Conservation (phyloP, 2,797 vertebrate species). For the Hydrophis major region DNA sequence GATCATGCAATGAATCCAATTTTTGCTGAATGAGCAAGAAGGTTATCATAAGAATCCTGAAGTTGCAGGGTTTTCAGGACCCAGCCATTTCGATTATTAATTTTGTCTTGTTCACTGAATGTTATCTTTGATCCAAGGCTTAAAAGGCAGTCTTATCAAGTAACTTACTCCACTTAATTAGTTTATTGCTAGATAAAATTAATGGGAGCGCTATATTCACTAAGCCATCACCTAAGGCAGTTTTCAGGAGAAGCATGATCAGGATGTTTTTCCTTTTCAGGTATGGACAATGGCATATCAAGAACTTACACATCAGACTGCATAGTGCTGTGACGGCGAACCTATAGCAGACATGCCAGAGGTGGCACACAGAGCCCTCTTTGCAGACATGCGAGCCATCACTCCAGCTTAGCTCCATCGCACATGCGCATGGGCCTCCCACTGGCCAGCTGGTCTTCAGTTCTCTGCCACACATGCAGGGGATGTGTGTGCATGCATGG, state of each 20-base stretch:
- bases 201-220: background rate
- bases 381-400: too few relatives aligned
- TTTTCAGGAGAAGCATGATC: background rate
- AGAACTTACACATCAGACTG: background rate
- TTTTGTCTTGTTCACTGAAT: background rate
- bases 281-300: background rate
- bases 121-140: background rate
- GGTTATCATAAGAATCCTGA: background rate
- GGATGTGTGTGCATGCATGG: too few relatives aligned
- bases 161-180: background rate
- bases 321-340: too few relatives aligned
- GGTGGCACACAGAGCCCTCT: too few relatives aligned
- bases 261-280: background rate
- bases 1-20: background rate
- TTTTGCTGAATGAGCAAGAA: background rate
- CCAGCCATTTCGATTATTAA: background rate
- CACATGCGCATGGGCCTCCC: too few relatives aligned
- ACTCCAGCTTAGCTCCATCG: too few relatives aligned
- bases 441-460: too few relatives aligned
- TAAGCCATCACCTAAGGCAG: background rate
- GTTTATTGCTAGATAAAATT: background rate
- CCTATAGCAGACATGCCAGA: too few relatives aligned
- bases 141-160: background rate
- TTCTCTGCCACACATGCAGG: too few relatives aligned
- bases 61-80: background rate